These are phyloP conservation scores for Aphis gossypii DNA, from an alignment of 1,140 invertebrate species.

Conservation along the genomic window DNA sequence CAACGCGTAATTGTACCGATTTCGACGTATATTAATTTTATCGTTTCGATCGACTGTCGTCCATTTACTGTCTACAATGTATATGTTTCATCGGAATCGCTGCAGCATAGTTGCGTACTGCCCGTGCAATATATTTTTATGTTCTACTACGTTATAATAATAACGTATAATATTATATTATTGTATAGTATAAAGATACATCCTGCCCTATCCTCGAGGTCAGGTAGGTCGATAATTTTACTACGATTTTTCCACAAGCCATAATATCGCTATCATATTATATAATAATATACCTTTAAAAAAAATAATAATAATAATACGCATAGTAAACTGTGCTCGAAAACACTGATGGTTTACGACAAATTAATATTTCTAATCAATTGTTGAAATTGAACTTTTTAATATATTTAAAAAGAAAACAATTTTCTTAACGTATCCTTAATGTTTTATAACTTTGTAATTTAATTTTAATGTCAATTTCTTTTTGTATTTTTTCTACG, in stretches of 20 bases:
- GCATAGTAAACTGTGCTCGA: neutral
- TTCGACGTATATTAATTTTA: neutral
- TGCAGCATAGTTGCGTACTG: no score
- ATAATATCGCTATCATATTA: neutral
- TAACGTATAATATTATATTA: neutral
- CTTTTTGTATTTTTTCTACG: neutral
- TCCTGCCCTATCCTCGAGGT: neutral
- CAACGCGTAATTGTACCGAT: neutral
- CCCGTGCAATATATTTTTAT: neutral
- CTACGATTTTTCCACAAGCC: neutral
- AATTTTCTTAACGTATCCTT: neutral
- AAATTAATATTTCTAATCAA: neutral
- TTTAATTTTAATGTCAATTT: neutral
- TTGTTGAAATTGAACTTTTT: neutral
- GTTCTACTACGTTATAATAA: neutral
- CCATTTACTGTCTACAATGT: no score
- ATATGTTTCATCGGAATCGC: neutral
- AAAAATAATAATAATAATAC: neutral
- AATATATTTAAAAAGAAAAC: neutral
- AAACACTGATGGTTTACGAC: neutral
- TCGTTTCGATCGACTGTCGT: neutral
- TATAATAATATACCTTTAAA: neutral
- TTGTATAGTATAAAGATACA: neutral
- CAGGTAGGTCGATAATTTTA: neutral
- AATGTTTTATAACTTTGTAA: neutral